These are phyloP conservation scores for Austrolebias charrua DNA, from an alignment of 2,797 vertebrate species.

Conservation along the genomic window DNA sequence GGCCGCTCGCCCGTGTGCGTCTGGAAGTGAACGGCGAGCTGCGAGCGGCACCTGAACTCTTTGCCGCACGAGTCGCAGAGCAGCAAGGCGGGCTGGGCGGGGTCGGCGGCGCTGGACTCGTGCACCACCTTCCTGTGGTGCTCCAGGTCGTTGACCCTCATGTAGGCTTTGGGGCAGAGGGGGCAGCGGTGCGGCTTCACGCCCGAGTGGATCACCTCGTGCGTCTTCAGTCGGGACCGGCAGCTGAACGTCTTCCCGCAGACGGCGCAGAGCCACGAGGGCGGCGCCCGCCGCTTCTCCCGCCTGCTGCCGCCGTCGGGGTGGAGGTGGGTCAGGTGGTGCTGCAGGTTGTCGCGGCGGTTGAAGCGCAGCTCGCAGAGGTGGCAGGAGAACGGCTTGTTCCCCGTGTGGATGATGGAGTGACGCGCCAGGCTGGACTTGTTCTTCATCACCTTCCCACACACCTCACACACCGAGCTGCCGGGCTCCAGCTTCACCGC, in stretches of 20 bases:
- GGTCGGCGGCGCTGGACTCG: not conserved
- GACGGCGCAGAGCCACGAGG: constrained; percentile 59
- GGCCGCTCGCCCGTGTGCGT: constrained; percentile 64
- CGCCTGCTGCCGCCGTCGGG: constrained; percentile 35
- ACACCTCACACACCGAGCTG: constrained; percentile 60
- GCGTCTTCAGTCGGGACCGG: constrained; percentile 55
- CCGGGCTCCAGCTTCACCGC: constrained; percentile 53
- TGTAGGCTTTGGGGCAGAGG: constrained; percentile 70
- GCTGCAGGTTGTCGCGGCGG: constrained; percentile 66
- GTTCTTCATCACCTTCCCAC: constrained; percentile 70
- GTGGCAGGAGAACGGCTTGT: constrained; percentile 62
- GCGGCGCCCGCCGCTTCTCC: constrained; percentile 30
- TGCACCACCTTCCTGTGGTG: constrained; percentile 62
- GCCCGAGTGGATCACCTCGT: constrained; percentile 66
- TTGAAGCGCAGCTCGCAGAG: constrained; percentile 67
- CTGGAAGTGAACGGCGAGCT: constrained; percentile 63
- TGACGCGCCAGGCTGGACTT: constrained; percentile 68
- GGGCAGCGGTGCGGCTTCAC: constrained; percentile 62
- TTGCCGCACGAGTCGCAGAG: constrained; percentile 68
- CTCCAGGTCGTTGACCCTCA: constrained; percentile 67
- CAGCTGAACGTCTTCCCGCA: constrained; percentile 70
- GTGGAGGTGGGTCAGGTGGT: constrained; percentile 63
- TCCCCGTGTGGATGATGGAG: constrained; percentile 70
- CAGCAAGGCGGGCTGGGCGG: constrained; percentile 27
- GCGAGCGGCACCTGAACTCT: constrained; percentile 63